Evolutionary conservation across 2,113 vertebrate genomes (phyloP).

Genomic region (Meriones unguiculatus): DNA sequence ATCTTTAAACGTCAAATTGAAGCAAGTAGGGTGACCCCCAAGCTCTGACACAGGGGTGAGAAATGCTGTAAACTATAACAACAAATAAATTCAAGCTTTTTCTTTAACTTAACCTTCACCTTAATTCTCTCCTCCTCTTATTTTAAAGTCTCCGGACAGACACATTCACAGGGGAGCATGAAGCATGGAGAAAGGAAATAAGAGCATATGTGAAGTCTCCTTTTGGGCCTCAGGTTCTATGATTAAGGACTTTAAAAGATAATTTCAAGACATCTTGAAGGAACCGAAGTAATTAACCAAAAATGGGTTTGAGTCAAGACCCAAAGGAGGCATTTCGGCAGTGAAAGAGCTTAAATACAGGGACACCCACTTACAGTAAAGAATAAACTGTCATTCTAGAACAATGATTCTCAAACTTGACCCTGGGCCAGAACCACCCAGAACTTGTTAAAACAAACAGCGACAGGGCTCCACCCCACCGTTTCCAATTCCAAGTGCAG

Average conservation of each 20-base stretch:
- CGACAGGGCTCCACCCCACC: background rate
- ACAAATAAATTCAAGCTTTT: background rate
- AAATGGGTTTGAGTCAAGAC: constrained; percentile 10
- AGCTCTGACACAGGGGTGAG: constrained; percentile 10
- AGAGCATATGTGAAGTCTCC: background rate
- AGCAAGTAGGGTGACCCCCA: background rate
- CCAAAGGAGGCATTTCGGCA: background rate
- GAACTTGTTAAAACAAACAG: background rate
- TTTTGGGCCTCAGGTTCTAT: background rate
- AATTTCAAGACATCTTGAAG: constrained; percentile 6
- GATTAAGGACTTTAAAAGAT: background rate
- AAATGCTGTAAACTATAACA: background rate
- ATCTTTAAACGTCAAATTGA: constrained; percentile 29
- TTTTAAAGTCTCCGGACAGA: constrained; percentile 27
- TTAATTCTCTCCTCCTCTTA: background rate
- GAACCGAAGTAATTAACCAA: constrained; percentile 26
- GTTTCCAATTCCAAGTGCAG: background rate
- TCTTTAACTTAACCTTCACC: constrained; percentile 41
- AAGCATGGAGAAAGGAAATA: background rate
- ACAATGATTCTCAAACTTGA: background rate
- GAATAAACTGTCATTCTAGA: background rate
- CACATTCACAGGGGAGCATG: background rate
- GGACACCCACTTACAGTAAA: background rate
- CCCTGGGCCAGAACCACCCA: background rate
- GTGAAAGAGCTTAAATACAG: background rate